phyloP scores from a whole-genome alignment of 2,888 invertebrate genomes.

The Euzophera pinguis region DNA sequence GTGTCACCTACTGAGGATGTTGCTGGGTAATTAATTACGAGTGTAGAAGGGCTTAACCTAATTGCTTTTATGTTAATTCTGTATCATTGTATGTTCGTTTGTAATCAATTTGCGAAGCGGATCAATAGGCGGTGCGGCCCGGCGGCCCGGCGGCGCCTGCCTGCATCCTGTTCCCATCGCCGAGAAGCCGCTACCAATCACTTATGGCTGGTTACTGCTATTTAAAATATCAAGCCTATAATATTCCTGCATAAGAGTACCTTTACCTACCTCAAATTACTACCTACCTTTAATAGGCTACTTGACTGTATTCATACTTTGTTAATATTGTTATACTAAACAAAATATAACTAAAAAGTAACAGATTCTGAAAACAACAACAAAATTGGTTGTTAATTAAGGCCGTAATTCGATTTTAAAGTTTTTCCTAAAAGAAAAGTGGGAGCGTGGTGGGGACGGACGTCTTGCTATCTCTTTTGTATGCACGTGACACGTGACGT shows the following conservation, averaged over 20 bases:
- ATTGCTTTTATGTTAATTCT: slow-evolving; percentile 13
- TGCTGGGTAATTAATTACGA: slow-evolving; percentile 2
- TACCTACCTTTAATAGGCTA: too few species aligned
- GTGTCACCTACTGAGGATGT: not conserved
- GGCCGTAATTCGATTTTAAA: too few species aligned
- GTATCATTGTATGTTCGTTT: slow-evolving; percentile 20
- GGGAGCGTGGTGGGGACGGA: too few species aligned
- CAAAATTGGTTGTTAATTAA: too few species aligned
- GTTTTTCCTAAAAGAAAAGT: too few species aligned
- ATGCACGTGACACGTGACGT: too few species aligned
- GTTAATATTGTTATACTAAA: too few species aligned
- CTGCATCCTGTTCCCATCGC: slow-evolving; percentile 14
- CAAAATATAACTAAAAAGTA: too few species aligned
- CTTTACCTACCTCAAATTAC: too few species aligned
- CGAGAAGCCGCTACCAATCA: slow-evolving; percentile 2
- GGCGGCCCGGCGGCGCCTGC: slow-evolving; percentile 16
- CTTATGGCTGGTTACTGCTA: not conserved
- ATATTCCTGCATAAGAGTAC: not conserved
- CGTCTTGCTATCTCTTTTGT: too few species aligned
- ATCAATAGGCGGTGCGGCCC: slow-evolving; percentile 18
- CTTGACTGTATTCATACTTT: too few species aligned
- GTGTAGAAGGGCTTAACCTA: slow-evolving; percentile 1
- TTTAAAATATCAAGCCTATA: not conserved
- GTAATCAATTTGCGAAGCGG: slow-evolving; percentile 21
- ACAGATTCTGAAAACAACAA: too few species aligned